These are phyloP conservation scores for Psephotus haematonotus DNA, from an alignment of 2,113 vertebrate species.

Conservation along the genomic window DNA sequence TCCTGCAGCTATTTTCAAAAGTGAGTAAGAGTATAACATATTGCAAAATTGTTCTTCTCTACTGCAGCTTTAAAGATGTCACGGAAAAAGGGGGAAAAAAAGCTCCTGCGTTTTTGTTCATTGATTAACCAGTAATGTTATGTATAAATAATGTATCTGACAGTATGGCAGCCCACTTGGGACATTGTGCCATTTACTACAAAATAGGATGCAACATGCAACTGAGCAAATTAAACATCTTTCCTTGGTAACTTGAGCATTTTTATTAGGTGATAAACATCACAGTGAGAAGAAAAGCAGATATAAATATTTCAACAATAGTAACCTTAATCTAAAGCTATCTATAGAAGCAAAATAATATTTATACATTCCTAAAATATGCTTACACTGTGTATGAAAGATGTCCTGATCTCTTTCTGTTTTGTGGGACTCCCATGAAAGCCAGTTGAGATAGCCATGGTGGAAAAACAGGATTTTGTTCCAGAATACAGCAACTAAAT, in stretches of 20 bases:
- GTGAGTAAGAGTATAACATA: neutral
- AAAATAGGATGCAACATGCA: constrained; percentile 83
- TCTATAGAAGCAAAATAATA: constrained; percentile 61
- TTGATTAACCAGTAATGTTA: constrained; percentile 85
- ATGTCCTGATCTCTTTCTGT: neutral
- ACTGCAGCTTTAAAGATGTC: constrained; percentile 75
- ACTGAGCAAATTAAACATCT: constrained; percentile 83
- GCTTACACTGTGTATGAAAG: neutral
- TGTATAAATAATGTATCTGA: constrained; percentile 86
- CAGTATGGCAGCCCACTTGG: constrained; percentile 83
- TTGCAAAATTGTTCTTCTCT: constrained; percentile 29
- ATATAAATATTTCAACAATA: constrained; percentile 76
- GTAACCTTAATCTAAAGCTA: constrained; percentile 74
- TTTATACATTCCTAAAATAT: constrained; percentile 40
- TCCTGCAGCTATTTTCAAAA: constrained; percentile 44
- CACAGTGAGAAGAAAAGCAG: constrained; percentile 64
- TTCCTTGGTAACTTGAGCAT: constrained; percentile 80
- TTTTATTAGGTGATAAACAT: constrained; percentile 83
- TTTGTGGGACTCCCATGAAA: neutral
- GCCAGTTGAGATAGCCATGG: neutral
- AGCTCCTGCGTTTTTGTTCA: constrained; percentile 75
- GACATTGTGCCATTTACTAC: constrained; percentile 82
- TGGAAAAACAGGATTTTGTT: neutral
- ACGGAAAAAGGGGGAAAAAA: constrained; percentile 38
- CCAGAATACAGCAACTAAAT: neutral